Evolutionary conservation across 2,797 vertebrate genomes (phyloP), one percentile per base, ranked within the genome.

Genomic region (Sparus aurata): DNA sequence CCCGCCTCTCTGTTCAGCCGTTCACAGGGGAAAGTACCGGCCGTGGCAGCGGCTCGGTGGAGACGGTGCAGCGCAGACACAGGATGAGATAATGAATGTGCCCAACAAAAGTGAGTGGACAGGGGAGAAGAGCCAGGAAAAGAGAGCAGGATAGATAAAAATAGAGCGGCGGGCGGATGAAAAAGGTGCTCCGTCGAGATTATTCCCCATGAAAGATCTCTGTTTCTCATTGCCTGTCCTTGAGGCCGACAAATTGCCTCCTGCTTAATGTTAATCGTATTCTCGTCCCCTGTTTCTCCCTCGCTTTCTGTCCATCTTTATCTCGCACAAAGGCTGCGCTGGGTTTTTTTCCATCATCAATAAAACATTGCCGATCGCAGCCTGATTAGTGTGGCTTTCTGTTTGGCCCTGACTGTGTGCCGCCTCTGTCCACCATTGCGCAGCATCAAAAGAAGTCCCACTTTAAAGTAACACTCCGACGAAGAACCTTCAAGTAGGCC

Each of bases 181-280:
- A 69, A 47, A 20, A 68, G n/a, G 12, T 15, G 61, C 25, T 71
- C 38, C 38, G 68, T 54, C 58, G 7, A 52, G 23, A 68, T 46
- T 76, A 41, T 69, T 68, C 34, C 61, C 46, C 20, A 43, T 71
- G 18, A 73, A 69, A 47, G 34, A 50, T 69, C 13, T 77, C 30
- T 77, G 79, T 53, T 83, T 83, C 69, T 71, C 38, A 71, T 83
- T 80, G 73, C 3, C n/a, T 55, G 67, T 66, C 73, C 52, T 73
- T 63, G 18, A 65, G 66, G 17, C 6, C 16, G 30, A 62, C 16
- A 82, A 79, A 46, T 1, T 11, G 64, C 63, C 47, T 68, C 34
- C 58, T 82, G 55, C 69, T 74, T 38, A 72, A 73, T 53, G 64
- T 62, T 61, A 52, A 62, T 63, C 43, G 41, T 20, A 12, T 66